phyloP scores from a whole-genome alignment of 2,797 vertebrate species.

The Botia almorhae region DNA sequence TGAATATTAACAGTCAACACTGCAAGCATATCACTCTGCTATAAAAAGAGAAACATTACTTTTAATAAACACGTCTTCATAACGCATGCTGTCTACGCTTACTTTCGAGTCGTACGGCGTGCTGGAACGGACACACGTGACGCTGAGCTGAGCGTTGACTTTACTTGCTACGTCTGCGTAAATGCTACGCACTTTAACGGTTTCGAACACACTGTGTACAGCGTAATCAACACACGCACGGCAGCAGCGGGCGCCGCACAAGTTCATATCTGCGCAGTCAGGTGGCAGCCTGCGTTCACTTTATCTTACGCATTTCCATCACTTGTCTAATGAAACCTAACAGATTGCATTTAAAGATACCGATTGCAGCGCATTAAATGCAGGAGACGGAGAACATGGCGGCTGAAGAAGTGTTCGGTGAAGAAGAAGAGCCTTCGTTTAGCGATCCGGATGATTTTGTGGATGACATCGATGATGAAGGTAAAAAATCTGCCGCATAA shows the following conservation, averaged over 20 bases:
- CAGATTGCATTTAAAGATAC: background rate
- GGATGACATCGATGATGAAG: conserved; percentile 91
- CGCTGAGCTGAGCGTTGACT: background rate
- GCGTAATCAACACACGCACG: background rate
- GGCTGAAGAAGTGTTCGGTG: conserved; percentile 81
- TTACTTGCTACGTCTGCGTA: background rate
- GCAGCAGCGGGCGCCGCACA: background rate
- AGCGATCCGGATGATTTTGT: conserved; percentile 91
- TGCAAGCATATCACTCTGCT: background rate
- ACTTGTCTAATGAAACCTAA: background rate
- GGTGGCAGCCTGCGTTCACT: background rate
- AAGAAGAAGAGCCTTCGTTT: conserved; percentile 88
- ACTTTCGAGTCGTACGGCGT: conserved; percentile 14
- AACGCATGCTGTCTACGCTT: background rate
- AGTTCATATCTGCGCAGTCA: conserved; percentile 9
- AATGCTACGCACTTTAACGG: conserved; percentile 3
- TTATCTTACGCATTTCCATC: background rate
- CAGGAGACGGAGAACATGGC: conserved; percentile 78
- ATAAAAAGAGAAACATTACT: no score
- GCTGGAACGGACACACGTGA: background rate
- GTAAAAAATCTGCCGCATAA: conserved; percentile 66
- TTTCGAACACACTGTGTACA: background rate
- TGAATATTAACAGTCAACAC: background rate
- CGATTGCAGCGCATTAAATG: conserved; percentile 66
- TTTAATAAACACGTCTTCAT: background rate